Evolutionary conservation across 2,113 vertebrate species (phyloP), one percentile per base, ranked within the genome.

Genomic region (Saguinus midas): DNA sequence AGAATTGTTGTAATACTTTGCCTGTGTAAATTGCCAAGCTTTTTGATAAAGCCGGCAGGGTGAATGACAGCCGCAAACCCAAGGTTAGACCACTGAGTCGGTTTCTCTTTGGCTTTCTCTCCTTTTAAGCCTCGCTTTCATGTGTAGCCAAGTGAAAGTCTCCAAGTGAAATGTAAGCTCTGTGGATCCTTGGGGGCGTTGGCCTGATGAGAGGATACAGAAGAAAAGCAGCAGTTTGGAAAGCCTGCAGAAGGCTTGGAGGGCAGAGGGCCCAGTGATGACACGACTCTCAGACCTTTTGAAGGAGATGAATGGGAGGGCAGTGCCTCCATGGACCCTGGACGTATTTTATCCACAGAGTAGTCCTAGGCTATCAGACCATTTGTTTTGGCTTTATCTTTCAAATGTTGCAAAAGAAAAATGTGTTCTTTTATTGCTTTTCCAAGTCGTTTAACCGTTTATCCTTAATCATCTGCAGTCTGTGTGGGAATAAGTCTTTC

Each of bases 71-170:
- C 98, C 98, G 66, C 92, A 98, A 97, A 97, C 96, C 92, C 96
- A 85, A 93, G 96, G 97, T 88, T 97, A 97, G 96, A 57, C 97
- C 97, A 97, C 92, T 48, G 80, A 97, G 83, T 93, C 16, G 8
- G 61, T 81, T 94, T 95, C 96, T 97, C 93, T 84, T 95, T 97
- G 97, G 91, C 94, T 97, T 95, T 97, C 91, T 84, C 87, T 94
- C 73, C 80, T 72, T 94, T 91, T 95, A 97, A 98, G 87, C 97
- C 84, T 98, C 95, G 66, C 96, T 99, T 99, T 99, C 98, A 98
- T 98, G 98, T 98, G 97, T 96, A 98, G 98, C 98, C 98, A 98
- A 99, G 98, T 98, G 97, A 98, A 97, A 98, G 97, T 84, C 95
- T 97, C 6, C 32, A 92, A 98, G 88, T 97, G 97, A 98, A 98